Conservation (phyloP, 2,888 invertebrate species). For the Sympetrum striolatum region DNA sequence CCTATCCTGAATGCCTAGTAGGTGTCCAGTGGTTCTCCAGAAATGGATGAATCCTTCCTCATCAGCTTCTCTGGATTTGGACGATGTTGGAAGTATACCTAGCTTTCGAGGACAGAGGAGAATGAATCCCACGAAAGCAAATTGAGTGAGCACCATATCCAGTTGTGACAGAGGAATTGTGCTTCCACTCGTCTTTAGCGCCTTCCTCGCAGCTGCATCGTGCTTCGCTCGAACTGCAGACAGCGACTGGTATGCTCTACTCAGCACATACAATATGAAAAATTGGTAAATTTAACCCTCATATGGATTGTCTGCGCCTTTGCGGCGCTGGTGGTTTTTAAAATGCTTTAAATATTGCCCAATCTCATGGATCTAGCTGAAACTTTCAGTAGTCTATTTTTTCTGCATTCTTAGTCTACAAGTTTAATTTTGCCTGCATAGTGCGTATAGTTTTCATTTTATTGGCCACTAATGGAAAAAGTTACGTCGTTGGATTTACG, state of each 20-base stretch:
- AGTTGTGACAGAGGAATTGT: conserved; percentile 71
- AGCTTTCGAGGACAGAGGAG: conserved; percentile 70
- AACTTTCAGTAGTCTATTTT: too few species aligned
- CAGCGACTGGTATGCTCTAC: conserved; percentile 66
- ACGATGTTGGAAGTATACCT: conserved; percentile 62
- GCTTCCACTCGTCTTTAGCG: conserved; percentile 61
- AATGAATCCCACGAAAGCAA: conserved; percentile 83
- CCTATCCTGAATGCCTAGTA: conserved; percentile 84
- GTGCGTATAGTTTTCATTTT: too few species aligned
- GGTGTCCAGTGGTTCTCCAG: conserved; percentile 82
- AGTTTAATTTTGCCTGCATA: too few species aligned
- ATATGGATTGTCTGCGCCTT: too few species aligned
- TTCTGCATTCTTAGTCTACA: too few species aligned
- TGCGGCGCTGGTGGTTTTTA: too few species aligned
- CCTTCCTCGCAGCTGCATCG: conserved; percentile 66
- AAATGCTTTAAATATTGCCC: too few species aligned
- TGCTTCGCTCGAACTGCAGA: conserved; percentile 72
- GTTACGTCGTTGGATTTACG: too few species aligned
- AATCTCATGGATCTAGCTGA: too few species aligned
- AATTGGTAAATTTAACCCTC: neutral
- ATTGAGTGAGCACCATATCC: conserved; percentile 86
- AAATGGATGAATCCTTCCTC: conserved; percentile 79
- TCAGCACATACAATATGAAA: neutral
- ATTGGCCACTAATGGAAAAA: too few species aligned
- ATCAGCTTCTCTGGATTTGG: conserved; percentile 60